phyloP scores from a whole-genome alignment of 1,140 invertebrate genomes.

The Bombus confusus region DNA sequence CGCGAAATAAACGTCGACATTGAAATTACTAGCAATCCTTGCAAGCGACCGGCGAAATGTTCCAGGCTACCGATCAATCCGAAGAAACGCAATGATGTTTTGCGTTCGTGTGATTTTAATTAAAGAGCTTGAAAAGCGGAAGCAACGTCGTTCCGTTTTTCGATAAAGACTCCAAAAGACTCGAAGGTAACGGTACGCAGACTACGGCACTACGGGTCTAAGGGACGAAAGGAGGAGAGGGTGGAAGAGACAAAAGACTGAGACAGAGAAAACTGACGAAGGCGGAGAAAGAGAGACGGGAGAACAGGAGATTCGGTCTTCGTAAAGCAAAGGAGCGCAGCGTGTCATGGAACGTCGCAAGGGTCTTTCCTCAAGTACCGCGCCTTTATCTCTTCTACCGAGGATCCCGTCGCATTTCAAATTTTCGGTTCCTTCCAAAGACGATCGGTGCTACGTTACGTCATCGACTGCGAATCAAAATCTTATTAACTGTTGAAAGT shows the following conservation, averaged over 20 bases:
- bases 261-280: not conserved
- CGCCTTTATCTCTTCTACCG: slow-evolving; percentile 4
- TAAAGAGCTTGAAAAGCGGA: slow-evolving; percentile 65
- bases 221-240: not conserved
- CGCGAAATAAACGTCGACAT: not conserved
- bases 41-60: not conserved
- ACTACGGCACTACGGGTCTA: too few relatives aligned
- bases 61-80: slow-evolving; percentile 1
- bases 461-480: slow-evolving; percentile 76
- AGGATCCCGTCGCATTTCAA: slow-evolving; percentile 28
- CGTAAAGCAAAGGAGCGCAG: slow-evolving; percentile 30
- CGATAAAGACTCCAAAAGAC: slow-evolving; percentile 55
- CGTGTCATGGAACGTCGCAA: slow-evolving; percentile 43
- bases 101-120: slow-evolving; percentile 67
- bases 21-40: slow-evolving; percentile 9
- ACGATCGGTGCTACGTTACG: slow-evolving; percentile 69
- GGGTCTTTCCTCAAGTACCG: slow-evolving; percentile 42
- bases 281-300: not conserved
- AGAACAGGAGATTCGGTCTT: slow-evolving; percentile 24
- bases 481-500: slow-evolving; percentile 79
- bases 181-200: slow-evolving; percentile 23
- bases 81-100: not conserved
- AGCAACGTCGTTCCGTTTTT: slow-evolving; percentile 59
- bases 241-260: not conserved
- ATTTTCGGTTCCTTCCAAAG: slow-evolving; percentile 49